Evolutionary conservation across 2,113 vertebrate species (phyloP), one percentile per base, ranked within the genome.

Genomic region (Epinephelus cyanopodus): DNA sequence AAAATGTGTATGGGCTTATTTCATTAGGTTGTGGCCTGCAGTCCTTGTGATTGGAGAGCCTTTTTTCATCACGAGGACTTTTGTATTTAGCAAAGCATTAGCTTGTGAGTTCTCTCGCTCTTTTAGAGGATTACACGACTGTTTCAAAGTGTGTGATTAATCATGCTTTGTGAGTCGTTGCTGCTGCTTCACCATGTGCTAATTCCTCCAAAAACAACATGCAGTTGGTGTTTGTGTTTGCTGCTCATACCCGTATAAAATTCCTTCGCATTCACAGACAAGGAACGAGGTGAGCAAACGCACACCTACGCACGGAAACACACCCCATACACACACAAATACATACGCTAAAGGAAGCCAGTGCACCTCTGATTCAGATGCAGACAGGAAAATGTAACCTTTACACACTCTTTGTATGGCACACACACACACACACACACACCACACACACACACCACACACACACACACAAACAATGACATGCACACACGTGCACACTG

Each of bases 171-270:
- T 60, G 61, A 82, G 47, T 81, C 14, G 48, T 19, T 47, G 5
- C 33, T 50, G 39, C 42, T 19, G 6, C 5, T 39, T 23, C 57
- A 72, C 71, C 4, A 19, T 19, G 14, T 23, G 53, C 48, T 50
- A 62, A 54, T 62, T 74, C 33, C 69, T 57, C 54, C 77, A 74
- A 79, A 45, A 89, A 74, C 58, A 86, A 81, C 84, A 79, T 23
- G 19, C 65, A 52, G 62, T 18, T 67, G 9, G 53, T 72, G 79
- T 85, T 82, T 82, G 68, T 86, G 62, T 79, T 80, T 82, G 67
- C 76, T 70, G 60, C 47, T 84, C n/a, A 76, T n/a, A 45, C 65
- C 77, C 74, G 15, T 64, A 50, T 52, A 65, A 89, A 70, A 84
- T 57, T 48, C 86, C 67, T 75, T 53, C 58, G 53, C 57, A n/a